Conservation (phyloP, 2,113 vertebrate species). For the Mionectes macconnelli region DNA sequence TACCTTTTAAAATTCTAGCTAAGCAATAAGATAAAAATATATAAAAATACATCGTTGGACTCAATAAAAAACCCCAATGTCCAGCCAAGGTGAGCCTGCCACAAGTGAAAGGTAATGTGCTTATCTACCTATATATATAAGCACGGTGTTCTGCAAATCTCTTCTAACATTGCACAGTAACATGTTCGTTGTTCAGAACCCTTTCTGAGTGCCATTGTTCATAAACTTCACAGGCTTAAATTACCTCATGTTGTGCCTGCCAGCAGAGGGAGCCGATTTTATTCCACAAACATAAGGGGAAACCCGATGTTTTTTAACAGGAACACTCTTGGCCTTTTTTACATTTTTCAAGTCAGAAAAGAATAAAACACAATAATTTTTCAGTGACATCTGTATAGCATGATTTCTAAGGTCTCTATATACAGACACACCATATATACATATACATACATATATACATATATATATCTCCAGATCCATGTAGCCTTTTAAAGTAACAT, state of each 20-base stretch:
- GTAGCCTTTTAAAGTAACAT: neutral
- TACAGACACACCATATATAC: too few species aligned
- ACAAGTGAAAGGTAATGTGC: neutral
- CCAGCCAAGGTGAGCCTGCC: neutral
- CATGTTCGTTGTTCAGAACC: neutral
- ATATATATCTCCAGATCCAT: too few species aligned
- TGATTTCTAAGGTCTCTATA: neutral
- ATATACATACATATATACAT: too few species aligned
- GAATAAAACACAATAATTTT: neutral
- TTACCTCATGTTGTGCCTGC: neutral
- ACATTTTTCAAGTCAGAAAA: neutral
- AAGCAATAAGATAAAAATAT: neutral
- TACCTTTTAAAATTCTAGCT: neutral
- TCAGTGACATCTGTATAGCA: neutral
- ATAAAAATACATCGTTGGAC: neutral
- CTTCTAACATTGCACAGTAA: neutral
- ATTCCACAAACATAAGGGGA: neutral
- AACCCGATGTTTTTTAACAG: neutral
- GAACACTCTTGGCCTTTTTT: neutral
- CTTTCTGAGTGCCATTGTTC: neutral
- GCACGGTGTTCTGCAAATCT: neutral
- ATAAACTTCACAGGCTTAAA: neutral
- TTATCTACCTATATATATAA: neutral
- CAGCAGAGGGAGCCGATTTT: conserved; percentile 22
- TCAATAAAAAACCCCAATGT: neutral